These are phyloP conservation scores for Podarcis muralis DNA, from an alignment of 2,113 vertebrate species.

Conservation along the genomic window DNA sequence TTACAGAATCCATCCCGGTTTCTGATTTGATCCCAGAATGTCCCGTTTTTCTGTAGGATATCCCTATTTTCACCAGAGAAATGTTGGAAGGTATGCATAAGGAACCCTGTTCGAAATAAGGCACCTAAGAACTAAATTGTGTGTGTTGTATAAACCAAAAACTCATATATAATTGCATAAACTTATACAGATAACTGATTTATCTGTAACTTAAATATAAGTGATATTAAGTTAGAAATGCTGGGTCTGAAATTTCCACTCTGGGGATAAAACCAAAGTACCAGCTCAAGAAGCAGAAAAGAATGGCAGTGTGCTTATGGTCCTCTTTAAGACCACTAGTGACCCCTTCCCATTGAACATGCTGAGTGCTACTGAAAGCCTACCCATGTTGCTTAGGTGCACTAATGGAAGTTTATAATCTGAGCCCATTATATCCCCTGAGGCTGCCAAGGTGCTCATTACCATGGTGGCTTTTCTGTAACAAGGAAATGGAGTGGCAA, in stretches of 20 bases:
- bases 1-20: too few species aligned
- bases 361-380: background rate
- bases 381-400: background rate
- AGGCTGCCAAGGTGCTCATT: background rate
- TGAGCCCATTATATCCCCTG: background rate
- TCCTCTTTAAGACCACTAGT: background rate
- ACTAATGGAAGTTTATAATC: background rate
- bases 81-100: too few species aligned
- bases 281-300: background rate
- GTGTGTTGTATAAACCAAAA: background rate
- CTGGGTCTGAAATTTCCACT: background rate
- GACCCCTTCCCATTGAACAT: background rate
- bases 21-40: too few species aligned
- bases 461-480: constrained; percentile 22
- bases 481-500: background rate
- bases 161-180: background rate
- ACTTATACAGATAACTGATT: background rate
- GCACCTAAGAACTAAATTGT: too few species aligned
- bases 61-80: too few species aligned
- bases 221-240: background rate
- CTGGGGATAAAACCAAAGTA: background rate
- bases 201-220: background rate
- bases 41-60: too few species aligned
- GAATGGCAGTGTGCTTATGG: background rate
- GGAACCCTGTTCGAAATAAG: too few species aligned